Percentiles rank a stretch among this genome's conserved stretches.
Evolutionary conservation across 2,888 invertebrate genomes (phyloP).

Genomic region (Timema podura): DNA sequence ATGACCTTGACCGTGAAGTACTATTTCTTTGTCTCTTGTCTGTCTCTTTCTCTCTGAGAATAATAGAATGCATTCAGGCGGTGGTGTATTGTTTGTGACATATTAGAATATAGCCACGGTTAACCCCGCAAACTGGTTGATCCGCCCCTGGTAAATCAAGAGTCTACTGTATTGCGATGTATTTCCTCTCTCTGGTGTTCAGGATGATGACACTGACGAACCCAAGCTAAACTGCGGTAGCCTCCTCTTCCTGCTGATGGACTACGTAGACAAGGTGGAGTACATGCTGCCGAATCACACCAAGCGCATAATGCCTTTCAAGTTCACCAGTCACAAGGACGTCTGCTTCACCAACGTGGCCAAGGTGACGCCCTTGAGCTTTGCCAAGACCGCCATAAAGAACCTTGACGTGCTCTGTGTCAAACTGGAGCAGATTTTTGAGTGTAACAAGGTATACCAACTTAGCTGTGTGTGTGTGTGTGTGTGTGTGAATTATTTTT

Average conservation of each 20-base stretch:
- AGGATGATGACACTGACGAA: no score
- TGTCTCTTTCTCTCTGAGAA: no score
- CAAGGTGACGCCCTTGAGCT: background rate
- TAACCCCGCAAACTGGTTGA: no score
- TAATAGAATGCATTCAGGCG: no score
- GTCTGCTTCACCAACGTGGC: background rate
- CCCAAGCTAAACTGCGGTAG: conserved; percentile 3
- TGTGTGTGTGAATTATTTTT: no score
- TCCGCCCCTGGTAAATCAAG: no score
- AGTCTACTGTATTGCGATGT: no score
- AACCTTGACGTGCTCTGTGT: background rate
- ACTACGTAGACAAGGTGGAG: conserved; percentile 3
- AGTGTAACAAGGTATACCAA: background rate
- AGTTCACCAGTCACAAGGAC: background rate
- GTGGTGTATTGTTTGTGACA: no score
- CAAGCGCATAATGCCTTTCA: background rate
- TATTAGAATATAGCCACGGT: no score
- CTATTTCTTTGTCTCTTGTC: no score
- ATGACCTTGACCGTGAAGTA: no score
- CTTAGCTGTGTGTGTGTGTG: background rate
- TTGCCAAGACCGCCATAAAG: background rate
- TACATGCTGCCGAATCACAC: background rate
- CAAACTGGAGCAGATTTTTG: conserved; percentile 10
- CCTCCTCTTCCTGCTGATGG: conserved; percentile 2
- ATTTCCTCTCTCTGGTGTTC: no score